Conservation (phyloP, 2,888 invertebrate genomes). For the Nycteola revayana region DNA sequence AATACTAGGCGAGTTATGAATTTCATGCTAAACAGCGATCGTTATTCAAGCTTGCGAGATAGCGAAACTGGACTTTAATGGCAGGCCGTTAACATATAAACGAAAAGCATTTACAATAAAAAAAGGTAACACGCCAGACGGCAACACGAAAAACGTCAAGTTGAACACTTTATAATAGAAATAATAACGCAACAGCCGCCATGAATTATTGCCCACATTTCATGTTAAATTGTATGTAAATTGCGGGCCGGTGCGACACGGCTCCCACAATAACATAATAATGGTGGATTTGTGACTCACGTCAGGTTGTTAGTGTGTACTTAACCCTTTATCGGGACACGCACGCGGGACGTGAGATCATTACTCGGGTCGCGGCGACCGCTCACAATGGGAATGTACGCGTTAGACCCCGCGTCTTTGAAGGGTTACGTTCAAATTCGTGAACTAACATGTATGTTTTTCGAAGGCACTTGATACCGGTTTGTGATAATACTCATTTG, state of each 20-base stretch:
- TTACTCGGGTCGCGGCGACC: conserved; percentile 66
- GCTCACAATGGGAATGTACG: conserved; percentile 48
- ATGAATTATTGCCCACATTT: conserved; percentile 80
- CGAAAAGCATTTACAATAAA: conserved; percentile 46
- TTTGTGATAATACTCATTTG: conserved; percentile 43
- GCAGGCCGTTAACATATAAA: conserved; percentile 56
- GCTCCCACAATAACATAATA: conserved; percentile 82
- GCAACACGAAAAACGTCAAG: conserved; percentile 66
- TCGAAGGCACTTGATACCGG: conserved; percentile 43
- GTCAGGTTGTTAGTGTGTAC: conserved; percentile 80
- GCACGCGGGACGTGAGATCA: conserved; percentile 79
- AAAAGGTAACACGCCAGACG: conserved; percentile 60
- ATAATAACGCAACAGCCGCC: conserved; percentile 73
- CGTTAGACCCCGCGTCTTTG: conserved; percentile 33
- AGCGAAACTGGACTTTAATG: conserved; percentile 51
- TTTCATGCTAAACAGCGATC: conserved; percentile 51
- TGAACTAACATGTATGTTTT: conserved; percentile 57
- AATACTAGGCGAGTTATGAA: conserved; percentile 34
- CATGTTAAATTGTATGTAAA: conserved; percentile 82
- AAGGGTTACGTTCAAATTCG: conserved; percentile 40
- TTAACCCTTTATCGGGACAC: conserved; percentile 81
- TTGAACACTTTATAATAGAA: conserved; percentile 77
- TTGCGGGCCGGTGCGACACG: conserved; percentile 71
- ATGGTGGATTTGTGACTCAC: conserved; percentile 81
- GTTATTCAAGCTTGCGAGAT: conserved; percentile 49